phyloP scores from a whole-genome alignment of 2,888 invertebrate species.

The Drosophila basisetae region DNA sequence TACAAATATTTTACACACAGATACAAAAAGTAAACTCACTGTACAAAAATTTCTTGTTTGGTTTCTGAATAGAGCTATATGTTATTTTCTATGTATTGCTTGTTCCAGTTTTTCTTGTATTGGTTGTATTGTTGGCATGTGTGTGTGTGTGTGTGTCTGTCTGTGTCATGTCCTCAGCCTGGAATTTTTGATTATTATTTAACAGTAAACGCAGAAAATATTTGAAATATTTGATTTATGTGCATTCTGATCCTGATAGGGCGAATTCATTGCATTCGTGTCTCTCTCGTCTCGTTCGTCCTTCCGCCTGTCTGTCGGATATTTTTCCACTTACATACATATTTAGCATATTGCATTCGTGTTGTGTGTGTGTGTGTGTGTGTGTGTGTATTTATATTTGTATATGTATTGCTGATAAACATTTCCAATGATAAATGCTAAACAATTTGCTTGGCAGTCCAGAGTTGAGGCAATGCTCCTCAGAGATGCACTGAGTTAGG shows the following conservation, averaged over 20 bases:
- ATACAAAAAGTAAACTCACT: slow-evolving; percentile 75
- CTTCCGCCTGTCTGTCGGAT: slow-evolving; percentile 26
- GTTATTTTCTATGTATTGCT: slow-evolving; percentile 21
- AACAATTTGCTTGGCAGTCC: slow-evolving; percentile 72
- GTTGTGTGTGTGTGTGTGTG: slow-evolving; percentile 5
- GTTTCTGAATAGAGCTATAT: slow-evolving; percentile 45
- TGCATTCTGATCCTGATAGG: slow-evolving; percentile 65
- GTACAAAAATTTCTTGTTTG: slow-evolving; percentile 64
- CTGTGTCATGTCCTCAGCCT: slow-evolving; percentile 43
- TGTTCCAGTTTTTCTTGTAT: slow-evolving; percentile 26
- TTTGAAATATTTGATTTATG: slow-evolving; percentile 77
- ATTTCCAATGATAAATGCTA: slow-evolving; percentile 73
- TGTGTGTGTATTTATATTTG: slow-evolving; percentile 13
- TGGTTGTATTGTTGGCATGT: slow-evolving; percentile 3
- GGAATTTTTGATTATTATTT: slow-evolving; percentile 78
- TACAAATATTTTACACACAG: slow-evolving; percentile 71
- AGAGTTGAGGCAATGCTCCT: slow-evolving; percentile 49
- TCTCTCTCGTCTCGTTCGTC: slow-evolving; percentile 13
- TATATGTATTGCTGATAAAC: slow-evolving; percentile 64
- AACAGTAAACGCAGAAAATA: slow-evolving; percentile 75
- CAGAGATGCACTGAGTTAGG: slow-evolving; percentile 8
- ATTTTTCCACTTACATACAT: slow-evolving; percentile 55
- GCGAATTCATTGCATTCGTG: slow-evolving; percentile 64
- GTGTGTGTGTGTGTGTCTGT: slow-evolving; percentile 16
- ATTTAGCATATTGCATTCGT: slow-evolving; percentile 49